Percentiles rank a stretch among this genome's conserved stretches.
Evolutionary conservation across 2,888 invertebrate genomes (phyloP).

Genomic region (Netelia virgata): DNA sequence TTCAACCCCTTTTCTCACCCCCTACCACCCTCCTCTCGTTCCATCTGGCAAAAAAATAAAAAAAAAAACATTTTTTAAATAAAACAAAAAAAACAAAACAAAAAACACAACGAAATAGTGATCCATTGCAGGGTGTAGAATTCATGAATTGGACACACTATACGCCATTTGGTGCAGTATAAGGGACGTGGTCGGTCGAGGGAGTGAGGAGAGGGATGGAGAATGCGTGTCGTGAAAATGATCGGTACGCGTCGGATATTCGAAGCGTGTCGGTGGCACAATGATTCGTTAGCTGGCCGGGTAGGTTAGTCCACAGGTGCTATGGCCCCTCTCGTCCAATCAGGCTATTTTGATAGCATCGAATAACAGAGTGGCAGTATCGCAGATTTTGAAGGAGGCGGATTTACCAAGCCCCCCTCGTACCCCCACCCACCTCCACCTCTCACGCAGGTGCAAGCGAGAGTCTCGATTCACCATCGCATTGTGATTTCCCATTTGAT

Average conservation of each 20-base stretch:
- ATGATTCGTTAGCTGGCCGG: conserved; percentile 68
- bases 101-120: not conserved
- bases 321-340: conserved; percentile 61
- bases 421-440: no score
- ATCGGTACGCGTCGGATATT: conserved; percentile 68
- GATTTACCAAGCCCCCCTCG: not conserved
- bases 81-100: not conserved
- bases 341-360: conserved; percentile 66
- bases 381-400: conserved; percentile 42
- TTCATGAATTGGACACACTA: conserved; percentile 41
- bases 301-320: conserved; percentile 40
- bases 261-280: conserved; percentile 69
- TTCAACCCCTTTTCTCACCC: no score
- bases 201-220: not conserved
- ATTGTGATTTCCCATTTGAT: conserved; percentile 53
- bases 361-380: conserved; percentile 66
- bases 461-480: conserved; percentile 38
- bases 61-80: no score
- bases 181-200: not conserved
- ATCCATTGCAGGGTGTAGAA: conserved; percentile 15
- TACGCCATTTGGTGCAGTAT: not conserved
- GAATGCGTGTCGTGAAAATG: conserved; percentile 62
- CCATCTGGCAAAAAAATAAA: no score
- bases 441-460: not conserved
- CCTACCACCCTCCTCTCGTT: no score